A percentile compares a stretch with the other conserved stretches of the same genome.
These are phyloP conservation scores for Rhodophaea formosa DNA, from an alignment of 2,888 invertebrate species.

Conservation along the genomic window DNA sequence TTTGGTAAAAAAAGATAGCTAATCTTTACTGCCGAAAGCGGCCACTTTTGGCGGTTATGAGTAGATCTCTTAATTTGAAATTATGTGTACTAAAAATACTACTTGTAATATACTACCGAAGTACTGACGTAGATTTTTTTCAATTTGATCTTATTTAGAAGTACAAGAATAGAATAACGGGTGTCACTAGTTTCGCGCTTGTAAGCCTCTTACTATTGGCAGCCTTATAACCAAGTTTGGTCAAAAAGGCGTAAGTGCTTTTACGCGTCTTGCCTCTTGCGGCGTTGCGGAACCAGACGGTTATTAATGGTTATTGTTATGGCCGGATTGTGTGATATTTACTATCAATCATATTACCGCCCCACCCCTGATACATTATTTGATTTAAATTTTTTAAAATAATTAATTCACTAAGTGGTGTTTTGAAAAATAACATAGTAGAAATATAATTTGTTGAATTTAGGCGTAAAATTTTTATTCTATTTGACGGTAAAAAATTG, in stretches of 20 bases:
- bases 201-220: not conserved
- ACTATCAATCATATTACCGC: conserved; percentile 5
- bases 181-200: too few species aligned
- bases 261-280: conserved; percentile 3
- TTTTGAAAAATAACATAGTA: not conserved
- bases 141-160: too few species aligned
- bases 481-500: not conserved
- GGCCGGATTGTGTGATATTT: not conserved
- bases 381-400: too few species aligned
- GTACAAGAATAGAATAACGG: too few species aligned
- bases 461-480: not conserved
- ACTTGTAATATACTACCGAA: too few species aligned
- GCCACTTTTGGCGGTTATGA: too few species aligned
- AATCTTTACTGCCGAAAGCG: too few species aligned
- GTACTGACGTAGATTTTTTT: too few species aligned
- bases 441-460: not conserved
- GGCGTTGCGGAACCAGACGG: not conserved
- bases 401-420: conserved; percentile 1
- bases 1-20: too few species aligned
- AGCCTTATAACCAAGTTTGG: not conserved
- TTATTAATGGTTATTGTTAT: conserved; percentile 13
- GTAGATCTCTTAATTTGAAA: too few species aligned
- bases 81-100: too few species aligned
- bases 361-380: not conserved
- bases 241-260: conserved; percentile 1